Conservation (phyloP, 2,113 vertebrate genomes). For the Oncorhynchus tshawytscha region DNA sequence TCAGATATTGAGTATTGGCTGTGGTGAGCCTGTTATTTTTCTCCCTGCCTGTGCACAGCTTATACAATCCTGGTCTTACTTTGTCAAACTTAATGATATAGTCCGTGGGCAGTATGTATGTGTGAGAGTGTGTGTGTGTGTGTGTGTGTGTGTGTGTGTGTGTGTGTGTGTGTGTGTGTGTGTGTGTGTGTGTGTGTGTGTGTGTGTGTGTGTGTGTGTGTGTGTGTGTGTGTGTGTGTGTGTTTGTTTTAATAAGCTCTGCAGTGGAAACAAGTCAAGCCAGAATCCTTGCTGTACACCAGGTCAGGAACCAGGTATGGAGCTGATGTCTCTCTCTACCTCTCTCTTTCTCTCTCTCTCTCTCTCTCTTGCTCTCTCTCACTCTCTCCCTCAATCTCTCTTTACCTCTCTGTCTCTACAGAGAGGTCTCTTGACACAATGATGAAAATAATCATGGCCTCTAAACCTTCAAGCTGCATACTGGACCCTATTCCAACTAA, state of each 20-base stretch:
- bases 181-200: conserved; percentile 13
- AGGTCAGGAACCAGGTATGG: conserved; percentile 25
- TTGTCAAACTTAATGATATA: conserved; percentile 59
- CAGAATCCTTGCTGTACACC: conserved; percentile 46
- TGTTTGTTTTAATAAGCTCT: conserved; percentile 69
- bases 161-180: conserved; percentile 22
- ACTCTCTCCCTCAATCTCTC: no score
- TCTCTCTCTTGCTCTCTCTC: no score
- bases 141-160: conserved; percentile 28
- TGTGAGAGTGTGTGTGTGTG: conserved; percentile 39
- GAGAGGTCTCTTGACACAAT: no score
- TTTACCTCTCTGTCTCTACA: no score
- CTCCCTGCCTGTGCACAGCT: conserved; percentile 29
- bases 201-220: conserved; percentile 23
- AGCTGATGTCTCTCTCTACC: conserved; percentile 2
- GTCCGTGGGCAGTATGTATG: conserved; percentile 24
- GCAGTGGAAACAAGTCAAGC: conserved; percentile 52
- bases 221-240: conserved; percentile 43
- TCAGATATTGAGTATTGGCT: conserved; percentile 55
- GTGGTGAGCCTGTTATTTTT: conserved; percentile 41
- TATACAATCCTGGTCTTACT: conserved; percentile 50
- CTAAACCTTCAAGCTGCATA: no score
- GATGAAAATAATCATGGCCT: no score
- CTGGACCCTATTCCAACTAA: no score
- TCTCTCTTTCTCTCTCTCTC: no score